A percentile compares a stretch with the other conserved stretches of the same genome.
Evolutionary conservation across 1,140 invertebrate genomes (phyloP).

Genomic region (Rhopalosiphum padi): DNA sequence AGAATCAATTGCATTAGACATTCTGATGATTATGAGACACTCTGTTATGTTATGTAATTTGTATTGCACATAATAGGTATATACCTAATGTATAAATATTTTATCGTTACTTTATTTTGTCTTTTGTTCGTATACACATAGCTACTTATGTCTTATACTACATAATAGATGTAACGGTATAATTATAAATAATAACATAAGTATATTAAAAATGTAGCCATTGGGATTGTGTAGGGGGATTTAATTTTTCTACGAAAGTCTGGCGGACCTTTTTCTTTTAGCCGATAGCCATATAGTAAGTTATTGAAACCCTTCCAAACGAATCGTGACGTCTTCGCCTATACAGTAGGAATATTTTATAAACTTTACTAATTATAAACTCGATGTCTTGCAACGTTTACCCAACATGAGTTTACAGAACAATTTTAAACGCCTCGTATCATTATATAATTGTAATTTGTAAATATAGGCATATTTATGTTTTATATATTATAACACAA

Average conservation of each 20-base stretch:
- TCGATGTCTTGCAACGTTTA: background rate
- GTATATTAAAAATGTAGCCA: too few species aligned
- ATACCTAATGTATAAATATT: background rate
- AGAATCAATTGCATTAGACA: background rate
- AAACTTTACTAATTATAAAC: background rate
- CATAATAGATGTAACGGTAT: background rate
- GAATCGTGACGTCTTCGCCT: background rate
- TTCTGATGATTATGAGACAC: background rate
- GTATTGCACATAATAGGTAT: background rate
- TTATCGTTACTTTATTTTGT: background rate
- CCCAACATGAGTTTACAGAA: background rate
- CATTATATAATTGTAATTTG: background rate
- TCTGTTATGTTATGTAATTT: background rate
- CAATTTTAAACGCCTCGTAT: background rate
- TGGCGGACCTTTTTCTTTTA: background rate
- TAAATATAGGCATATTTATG: background rate
- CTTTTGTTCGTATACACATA: background rate
- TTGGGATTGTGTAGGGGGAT: background rate
- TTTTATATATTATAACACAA: too few species aligned
- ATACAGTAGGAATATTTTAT: background rate
- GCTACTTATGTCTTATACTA: background rate
- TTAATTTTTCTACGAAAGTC: background rate
- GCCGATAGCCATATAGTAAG: background rate
- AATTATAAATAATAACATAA: constrained; percentile 9
- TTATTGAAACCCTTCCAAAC: background rate